Evolutionary conservation across 2,797 vertebrate species (phyloP), one percentile per base, ranked within the genome.

Genomic region (Cuniculus paca): DNA sequence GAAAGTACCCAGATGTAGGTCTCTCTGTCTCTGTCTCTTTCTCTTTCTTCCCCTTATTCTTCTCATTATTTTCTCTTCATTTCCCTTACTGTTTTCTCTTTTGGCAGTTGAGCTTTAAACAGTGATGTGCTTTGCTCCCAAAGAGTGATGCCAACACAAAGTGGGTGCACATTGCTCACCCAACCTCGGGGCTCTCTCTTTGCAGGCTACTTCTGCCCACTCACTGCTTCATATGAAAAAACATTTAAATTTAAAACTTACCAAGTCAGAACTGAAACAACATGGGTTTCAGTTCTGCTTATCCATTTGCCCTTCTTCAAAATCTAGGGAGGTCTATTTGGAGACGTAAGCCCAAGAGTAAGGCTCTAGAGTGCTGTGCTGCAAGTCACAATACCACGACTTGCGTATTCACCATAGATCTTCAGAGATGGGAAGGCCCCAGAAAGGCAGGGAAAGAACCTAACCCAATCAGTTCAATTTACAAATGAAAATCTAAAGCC

Each of bases 151-250:
- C 79, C 86, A 68, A 81, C 45, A 80, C 78, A 92, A 94, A 56
- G 60, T 45, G 74, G 58, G 34, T 63, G 77, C 45, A 34, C 22
- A 54, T 90, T 97, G 91, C 88, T 98, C 81, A 88, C 91, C 90
- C 90, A 74, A 39, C 54, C 61, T 72, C 34, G 45, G 80, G 82
- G 56, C 97, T 96, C 97, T 97, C 91, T 77, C 91, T 97, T 94
- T 93, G 95, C 72, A 97, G 91, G 91, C 82, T 68, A 54, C 95
- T 97, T 94, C 96, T 97, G 75, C 88, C 88, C 77, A 96, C 74
- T 88, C 96, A 61, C 89, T 95, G 31, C 90, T 98, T 95, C 95
- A 36, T 50, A 83, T 78, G 94, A 70, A n/a, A 96, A 95, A 58
- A 48, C 39, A 19, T 84, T 94, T 85, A 96, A 96, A 97, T 81